Base-by-base conservation (phyloP, 1,140 invertebrate species). In the Drosophila jambulina region DNA sequence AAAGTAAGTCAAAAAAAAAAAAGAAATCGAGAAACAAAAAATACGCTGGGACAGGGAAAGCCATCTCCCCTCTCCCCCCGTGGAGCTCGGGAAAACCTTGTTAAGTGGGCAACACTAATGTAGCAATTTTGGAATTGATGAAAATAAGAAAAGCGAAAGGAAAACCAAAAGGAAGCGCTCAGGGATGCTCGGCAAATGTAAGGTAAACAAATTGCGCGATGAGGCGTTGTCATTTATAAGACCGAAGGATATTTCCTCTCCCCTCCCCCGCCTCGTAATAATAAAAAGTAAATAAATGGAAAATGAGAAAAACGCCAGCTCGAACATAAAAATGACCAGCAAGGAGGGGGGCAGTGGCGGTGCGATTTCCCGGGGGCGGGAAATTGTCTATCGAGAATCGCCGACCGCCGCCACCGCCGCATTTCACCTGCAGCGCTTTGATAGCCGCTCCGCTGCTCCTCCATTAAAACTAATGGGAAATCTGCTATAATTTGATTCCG, bases 71-170 rank as follows among this genome's bases (percentile, higher is more conserved):
- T 4, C 17, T n/a, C n/a, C 12, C 42, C 1, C 7, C 34, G 36
- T 51, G 51, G 32, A 8, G 62, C 46, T 23, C 15, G 48, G 58
- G 56, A 81, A 67, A 90, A 90, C 82, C 82, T 91, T 91, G 90
- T 91, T 91, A 91, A 91, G 90, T 91, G 90, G 77, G 90, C 90
- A 91, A 91, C 85, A 91, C 90, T 91, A 91, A 91, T 91, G 90
- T 91, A 91, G 85, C 90, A 91, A 91, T 91, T 91, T 91, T 78
- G 71, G 83, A 91, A 91, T 91, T 91, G 82, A 82, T 88, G 88
- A 78, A 70, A 67, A 63, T 45, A 61, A 63, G 27, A 19, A 58
- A 23, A 56, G 43, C 32, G 13, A 34, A 5, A 29, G 61, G 32
- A 15, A 46, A 46, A 46, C 23, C 45, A 32, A 19, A 27, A 32